Evolutionary conservation across 2,797 vertebrate species (phyloP).

Genomic region (Argentina silus): DNA sequence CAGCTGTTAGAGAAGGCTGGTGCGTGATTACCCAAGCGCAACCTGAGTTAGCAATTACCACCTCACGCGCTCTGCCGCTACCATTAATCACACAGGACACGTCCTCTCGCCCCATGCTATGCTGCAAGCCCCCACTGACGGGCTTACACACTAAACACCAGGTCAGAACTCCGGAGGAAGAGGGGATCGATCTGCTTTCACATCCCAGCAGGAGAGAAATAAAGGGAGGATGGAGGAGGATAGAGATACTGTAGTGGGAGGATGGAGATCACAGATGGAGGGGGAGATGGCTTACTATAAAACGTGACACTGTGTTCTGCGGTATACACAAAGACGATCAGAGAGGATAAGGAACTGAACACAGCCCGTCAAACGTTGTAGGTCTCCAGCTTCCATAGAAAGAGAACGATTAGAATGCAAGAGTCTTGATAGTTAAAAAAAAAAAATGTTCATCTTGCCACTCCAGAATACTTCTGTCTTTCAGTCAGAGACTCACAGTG

Average conservation of each 20-base stretch:
- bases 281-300: no score
- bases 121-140: constrained; percentile 5
- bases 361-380: no score
- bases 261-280: no score
- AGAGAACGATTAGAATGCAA: no score
- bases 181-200: constrained; percentile 25
- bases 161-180: constrained; percentile 16
- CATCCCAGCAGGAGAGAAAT: constrained; percentile 16
- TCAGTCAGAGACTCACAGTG: no score
- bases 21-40: constrained; percentile 22
- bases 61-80: constrained; percentile 12
- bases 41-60: constrained; percentile 17
- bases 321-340: neutral
- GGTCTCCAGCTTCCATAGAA: no score
- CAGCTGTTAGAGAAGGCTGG: neutral
- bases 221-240: constrained; percentile 16
- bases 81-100: constrained; percentile 31
- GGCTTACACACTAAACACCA: constrained; percentile 18
- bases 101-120: neutral
- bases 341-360: no score
- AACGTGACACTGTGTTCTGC: neutral
- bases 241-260: no score
- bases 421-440: no score
- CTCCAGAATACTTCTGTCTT: no score
- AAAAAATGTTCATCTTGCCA: no score